Base-by-base conservation (phyloP, 2,888 invertebrate species). In the Pasiphila rectangulata region DNA sequence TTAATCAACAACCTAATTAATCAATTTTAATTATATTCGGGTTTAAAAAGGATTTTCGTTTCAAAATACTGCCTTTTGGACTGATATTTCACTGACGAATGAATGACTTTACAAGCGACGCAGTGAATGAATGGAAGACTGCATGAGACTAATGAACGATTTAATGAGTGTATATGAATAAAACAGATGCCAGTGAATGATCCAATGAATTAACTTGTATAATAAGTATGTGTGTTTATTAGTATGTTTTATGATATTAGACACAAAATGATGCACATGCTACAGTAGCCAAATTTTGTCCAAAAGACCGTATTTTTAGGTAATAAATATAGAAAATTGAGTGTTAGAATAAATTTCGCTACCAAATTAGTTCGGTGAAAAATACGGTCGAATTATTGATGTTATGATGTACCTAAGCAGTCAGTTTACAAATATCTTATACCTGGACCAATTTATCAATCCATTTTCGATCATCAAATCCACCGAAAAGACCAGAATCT, bases 241-340 rank as follows among this genome's bases (percentile, higher is more conserved):
- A 40, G 32, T 51, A 44, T 27, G 17, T 36, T 37, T 36, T 29
- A 37, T 17, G 13, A 25, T 41, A 32, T 46, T 51, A 59, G 38
- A 43, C 38, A 49, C 51, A 47, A 41, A 51, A 17, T 30, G 5
- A 58, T 10, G 12, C 7, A 51, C 79, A 79, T 81, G 79, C 82
- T 42, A 45, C 75, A 84, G 87, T 83, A 87, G 87, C 84, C 74
- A 75, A 83, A 84, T 82, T 72, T 45, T 61, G 76, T 79, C 84
- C 87, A 86, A 87, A 85, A 86, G 84, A 82, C 85, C 72, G 75
- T 82, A 85, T 53, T 57, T 50, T 48, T 50, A 49, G n/a, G n/a
- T 46, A 34, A 25, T 5, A 27, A n/a, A 5, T 5, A 9, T 16
- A 10, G 10, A 12, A 6, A 10, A 17, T 15, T 16, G 5, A 16